A percentile compares a stretch with the other conserved stretches of the same genome.
Evolutionary conservation across 2,888 invertebrate genomes (phyloP).

Genomic region (Tetramorium bicarinatum): DNA sequence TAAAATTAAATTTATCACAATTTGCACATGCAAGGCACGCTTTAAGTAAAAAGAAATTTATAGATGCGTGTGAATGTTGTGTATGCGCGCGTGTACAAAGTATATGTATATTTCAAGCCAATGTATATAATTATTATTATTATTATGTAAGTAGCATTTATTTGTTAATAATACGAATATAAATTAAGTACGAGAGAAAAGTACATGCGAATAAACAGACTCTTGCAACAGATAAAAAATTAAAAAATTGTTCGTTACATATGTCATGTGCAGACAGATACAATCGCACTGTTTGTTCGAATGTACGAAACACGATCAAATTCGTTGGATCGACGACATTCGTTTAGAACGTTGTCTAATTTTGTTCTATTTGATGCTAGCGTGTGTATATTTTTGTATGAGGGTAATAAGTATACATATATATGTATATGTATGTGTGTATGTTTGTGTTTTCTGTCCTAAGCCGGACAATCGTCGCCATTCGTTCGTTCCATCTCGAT

Average conservation of each 20-base stretch:
- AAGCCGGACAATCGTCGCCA: constrained; percentile 80
- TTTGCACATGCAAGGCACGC: neutral
- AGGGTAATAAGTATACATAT: neutral
- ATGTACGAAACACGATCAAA: neutral
- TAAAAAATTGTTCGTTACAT: neutral
- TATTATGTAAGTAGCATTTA: neutral
- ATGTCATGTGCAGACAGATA: neutral
- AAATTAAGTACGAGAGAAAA: constrained; percentile 30
- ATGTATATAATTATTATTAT: neutral
- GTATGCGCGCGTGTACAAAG: neutral
- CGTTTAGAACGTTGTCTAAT: neutral
- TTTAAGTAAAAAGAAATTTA: constrained; percentile 8
- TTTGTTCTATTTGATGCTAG: neutral
- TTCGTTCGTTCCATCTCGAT: constrained; percentile 86
- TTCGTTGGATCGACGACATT: constrained; percentile 6
- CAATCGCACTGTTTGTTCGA: neutral
- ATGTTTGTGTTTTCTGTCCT: constrained; percentile 39
- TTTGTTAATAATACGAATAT: constrained; percentile 7
- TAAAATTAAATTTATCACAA: neutral
- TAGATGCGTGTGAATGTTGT: neutral
- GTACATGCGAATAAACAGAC: neutral
- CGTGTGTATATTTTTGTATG: neutral
- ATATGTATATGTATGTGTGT: neutral
- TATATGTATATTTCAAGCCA: neutral
- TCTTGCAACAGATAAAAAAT: neutral